Conservation (phyloP, 2,888 invertebrate genomes). For the Branchipolynoe longqiensis region DNA sequence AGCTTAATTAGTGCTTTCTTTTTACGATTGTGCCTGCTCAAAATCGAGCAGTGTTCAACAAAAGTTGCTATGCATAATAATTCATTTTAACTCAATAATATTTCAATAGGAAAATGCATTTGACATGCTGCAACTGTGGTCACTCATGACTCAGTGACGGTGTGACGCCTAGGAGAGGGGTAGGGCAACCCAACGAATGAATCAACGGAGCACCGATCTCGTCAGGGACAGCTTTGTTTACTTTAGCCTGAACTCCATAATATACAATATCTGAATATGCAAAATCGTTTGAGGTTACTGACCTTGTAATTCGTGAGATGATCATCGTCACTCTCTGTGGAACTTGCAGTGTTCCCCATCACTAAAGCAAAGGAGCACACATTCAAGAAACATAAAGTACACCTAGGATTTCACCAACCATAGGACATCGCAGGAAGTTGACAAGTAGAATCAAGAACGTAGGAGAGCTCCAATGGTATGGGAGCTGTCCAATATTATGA, state of each 20-base stretch:
- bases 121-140: no score
- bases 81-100: no score
- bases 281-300: background rate
- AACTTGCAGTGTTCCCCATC: conserved; percentile 50
- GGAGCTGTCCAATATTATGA: conserved; percentile 4
- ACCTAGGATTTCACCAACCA: conserved; percentile 2
- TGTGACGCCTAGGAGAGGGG: no score
- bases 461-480: background rate
- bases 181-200: no score
- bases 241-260: background rate
- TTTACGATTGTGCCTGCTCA: no score
- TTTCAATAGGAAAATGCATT: no score
- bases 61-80: no score
- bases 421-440: conserved; percentile 30
- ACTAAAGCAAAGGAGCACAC: background rate
- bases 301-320: conserved; percentile 29
- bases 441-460: background rate
- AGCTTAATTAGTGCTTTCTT: no score
- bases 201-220: no score
- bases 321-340: conserved; percentile 49
- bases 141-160: no score
- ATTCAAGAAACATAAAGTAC: conserved; percentile 45
- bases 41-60: no score
- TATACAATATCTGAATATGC: background rate
- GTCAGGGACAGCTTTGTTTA: background rate